A percentile compares a stretch with the other conserved stretches of the same genome.
phyloP scores from a whole-genome alignment of 92 coral and sea anemone genomes.

The Blastomussa wellsi region DNA sequence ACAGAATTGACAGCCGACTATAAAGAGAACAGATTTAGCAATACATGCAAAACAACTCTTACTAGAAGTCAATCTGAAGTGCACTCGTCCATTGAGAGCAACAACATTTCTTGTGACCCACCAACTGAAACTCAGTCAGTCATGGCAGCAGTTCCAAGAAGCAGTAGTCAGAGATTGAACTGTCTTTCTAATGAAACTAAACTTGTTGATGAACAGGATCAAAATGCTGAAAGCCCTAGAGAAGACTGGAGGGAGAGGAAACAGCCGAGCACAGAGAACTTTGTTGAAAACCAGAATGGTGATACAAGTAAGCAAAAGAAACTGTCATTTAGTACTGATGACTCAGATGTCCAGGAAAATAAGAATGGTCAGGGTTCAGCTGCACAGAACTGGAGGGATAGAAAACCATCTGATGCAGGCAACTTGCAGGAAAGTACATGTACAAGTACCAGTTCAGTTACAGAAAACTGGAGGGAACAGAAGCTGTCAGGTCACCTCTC shows the following conservation, averaged over 20 bases:
- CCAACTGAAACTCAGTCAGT: background rate
- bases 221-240: background rate
- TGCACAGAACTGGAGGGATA: conserved; percentile 7
- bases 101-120: background rate
- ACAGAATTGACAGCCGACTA: background rate
- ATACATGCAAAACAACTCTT: background rate
- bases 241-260: background rate
- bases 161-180: background rate
- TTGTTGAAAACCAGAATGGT: background rate
- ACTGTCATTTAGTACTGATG: background rate
- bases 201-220: background rate
- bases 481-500: background rate
- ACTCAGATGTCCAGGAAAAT: background rate
- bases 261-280: background rate
- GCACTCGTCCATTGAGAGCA: background rate
- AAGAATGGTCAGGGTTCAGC: background rate
- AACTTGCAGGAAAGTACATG: background rate
- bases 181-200: background rate
- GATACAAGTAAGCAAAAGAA: background rate
- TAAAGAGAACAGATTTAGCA: background rate
- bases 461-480: conserved; percentile 2
- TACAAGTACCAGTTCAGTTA: background rate
- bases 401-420: background rate
- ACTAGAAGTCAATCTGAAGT: background rate
- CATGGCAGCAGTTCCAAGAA: background rate